These are phyloP conservation scores for Eilema caniola DNA, from an alignment of 2,888 invertebrate genomes.

Conservation along the genomic window DNA sequence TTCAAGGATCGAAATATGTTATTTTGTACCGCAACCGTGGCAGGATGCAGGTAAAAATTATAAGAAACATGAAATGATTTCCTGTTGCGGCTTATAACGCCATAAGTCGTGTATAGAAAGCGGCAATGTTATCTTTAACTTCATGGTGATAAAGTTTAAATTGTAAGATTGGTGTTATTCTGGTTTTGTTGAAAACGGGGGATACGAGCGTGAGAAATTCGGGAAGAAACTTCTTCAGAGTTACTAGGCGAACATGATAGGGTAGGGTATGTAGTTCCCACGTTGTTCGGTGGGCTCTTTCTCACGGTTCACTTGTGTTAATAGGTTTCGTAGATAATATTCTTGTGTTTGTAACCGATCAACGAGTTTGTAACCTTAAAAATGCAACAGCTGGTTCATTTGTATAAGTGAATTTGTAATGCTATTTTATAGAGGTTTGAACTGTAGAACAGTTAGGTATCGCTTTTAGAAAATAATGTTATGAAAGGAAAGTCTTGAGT, in stretches of 20 bases:
- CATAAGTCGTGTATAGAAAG: conserved; percentile 40
- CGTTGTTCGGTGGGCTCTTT: conserved; percentile 58
- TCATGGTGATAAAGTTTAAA: conserved; percentile 35
- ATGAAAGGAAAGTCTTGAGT: no score
- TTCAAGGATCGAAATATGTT: conserved; percentile 36
- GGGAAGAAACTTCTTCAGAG: conserved; percentile 84
- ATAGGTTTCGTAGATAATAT: conserved; percentile 37
- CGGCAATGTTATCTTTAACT: conserved; percentile 46
- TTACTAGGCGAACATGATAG: conserved; percentile 74
- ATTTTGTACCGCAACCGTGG: neutral
- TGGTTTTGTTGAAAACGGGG: conserved; percentile 75
- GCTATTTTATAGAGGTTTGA: no score
- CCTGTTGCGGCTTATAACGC: conserved; percentile 57
- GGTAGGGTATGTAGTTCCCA: conserved; percentile 68
- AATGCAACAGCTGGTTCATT: conserved; percentile 6
- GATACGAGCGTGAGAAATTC: conserved; percentile 85
- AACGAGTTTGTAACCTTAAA: conserved; percentile 27
- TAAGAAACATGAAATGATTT: conserved; percentile 66
- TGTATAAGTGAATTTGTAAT: no score
- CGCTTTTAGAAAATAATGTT: no score
- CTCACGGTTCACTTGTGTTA: conserved; percentile 57
- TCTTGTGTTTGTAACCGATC: conserved; percentile 29
- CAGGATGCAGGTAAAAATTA: conserved; percentile 64
- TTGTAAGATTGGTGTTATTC: conserved; percentile 45
- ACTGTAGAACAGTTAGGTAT: no score